Evolutionary conservation across 1,140 invertebrate species (phyloP), one percentile per base, ranked within the genome.

Genomic region (Ceratina japonica): DNA sequence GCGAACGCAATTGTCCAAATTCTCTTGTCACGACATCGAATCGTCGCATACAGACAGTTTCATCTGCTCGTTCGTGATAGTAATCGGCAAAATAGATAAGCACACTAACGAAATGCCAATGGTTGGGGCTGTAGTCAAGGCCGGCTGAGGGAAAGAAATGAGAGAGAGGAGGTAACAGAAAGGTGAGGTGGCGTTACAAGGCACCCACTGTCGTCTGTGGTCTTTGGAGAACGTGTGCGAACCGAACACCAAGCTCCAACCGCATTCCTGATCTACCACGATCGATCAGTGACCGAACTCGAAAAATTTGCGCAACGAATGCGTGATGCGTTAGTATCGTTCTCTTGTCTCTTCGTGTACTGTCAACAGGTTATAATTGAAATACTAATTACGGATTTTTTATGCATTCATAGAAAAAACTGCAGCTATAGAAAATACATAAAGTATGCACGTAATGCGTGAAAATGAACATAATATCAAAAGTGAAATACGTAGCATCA

Each of bases 21-120:
- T 61, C 2, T 54, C 24, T 18, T 1, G 44, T 3, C 8, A 5
- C 10, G n/a, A 12, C 58, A 15, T n/a, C n/a, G 56, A 20, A n/a
- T 18, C 12, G 31, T 15, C 27, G 8, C 20, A 13, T 58, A 24
- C 10, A 31, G 22, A 31, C 54, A 3, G n/a, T 1, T 24, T 22
- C 59, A 31, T 51, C 51, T 62, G 54, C 15, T 16, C 44, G 49
- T 24, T 62, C 37, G 22, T 13, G 24, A 51, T 22, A 22, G 49
- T 44, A 59, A 81, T 79, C 77, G 75, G 74, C 44, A 63, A 74
- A 83, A 76, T 66, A 82, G 75, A 86, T 87, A 87, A 72, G 81
- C 83, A 80, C 80, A 71, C 87, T 85, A 87, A 87, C 89, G 85
- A 91, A 91, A 91, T 91, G 90, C 90, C 90, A 91, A 88, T 44